Evolutionary conservation across 1,140 invertebrate genomes (phyloP).

Genomic region (Drosophila mauritiana): DNA sequence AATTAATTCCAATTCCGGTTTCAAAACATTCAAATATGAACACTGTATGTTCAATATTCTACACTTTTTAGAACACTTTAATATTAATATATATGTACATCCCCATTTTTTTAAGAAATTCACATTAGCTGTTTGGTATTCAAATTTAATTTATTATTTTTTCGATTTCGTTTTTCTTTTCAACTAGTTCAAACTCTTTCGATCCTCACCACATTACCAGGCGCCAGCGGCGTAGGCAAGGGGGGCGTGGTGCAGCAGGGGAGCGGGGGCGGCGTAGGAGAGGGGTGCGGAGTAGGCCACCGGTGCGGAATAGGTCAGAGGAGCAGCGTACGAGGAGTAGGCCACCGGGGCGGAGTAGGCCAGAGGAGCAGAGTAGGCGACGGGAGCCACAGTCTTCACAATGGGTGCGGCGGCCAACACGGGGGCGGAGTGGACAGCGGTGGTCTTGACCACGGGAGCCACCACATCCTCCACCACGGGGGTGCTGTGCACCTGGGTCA

Average conservation of each 20-base stretch:
- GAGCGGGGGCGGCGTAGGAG: constrained; percentile 53
- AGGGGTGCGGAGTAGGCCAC: constrained; percentile 63
- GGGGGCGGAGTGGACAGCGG: constrained; percentile 59
- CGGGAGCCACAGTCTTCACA: constrained; percentile 35
- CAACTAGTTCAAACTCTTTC: constrained; percentile 62
- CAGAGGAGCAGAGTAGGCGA: constrained; percentile 44
- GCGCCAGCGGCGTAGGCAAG: constrained; percentile 56
- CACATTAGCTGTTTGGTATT: constrained; percentile 19
- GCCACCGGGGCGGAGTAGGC: constrained; percentile 45
- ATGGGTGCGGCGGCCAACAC: constrained; percentile 43
- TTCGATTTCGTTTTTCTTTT: not conserved
- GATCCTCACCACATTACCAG: constrained; percentile 66
- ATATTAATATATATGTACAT: not conserved
- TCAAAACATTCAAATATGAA: too few relatives aligned
- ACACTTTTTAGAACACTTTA: not conserved
- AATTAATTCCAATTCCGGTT: too few relatives aligned
- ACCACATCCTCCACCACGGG: constrained; percentile 70
- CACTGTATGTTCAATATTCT: too few relatives aligned
- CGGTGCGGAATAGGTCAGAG: constrained; percentile 45
- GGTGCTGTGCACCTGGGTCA: constrained; percentile 73
- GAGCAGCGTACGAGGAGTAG: constrained; percentile 46
- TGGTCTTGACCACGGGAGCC: constrained; percentile 73
- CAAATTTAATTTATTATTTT: constrained; percentile 41
- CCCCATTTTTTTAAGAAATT: not conserved
- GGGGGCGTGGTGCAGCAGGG: constrained; percentile 5